Evolutionary conservation across 2,797 vertebrate species (phyloP).

Genomic region (Silurus aristotelis): DNA sequence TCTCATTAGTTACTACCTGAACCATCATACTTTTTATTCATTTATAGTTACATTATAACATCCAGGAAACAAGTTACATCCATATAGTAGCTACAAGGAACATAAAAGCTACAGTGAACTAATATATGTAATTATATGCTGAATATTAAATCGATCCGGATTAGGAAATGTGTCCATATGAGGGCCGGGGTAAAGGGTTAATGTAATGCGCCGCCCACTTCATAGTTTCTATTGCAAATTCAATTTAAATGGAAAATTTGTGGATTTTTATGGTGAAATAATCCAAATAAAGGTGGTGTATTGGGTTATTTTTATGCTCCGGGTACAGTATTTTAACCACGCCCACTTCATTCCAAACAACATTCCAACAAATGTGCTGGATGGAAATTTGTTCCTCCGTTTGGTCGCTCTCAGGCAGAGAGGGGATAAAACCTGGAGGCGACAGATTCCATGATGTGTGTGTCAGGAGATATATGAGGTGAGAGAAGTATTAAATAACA

Average conservation of each 20-base stretch:
- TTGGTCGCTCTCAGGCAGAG: conserved; percentile 44
- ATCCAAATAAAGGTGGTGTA: no score
- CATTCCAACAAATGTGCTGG: conserved; percentile 58
- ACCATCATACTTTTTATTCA: neutral
- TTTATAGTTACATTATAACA: neutral
- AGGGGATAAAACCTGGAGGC: conserved; percentile 53
- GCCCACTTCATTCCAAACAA: conserved; percentile 40
- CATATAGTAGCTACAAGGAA: neutral
- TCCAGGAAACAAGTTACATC: neutral
- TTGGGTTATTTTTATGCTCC: no score
- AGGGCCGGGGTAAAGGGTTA: neutral
- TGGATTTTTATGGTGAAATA: no score
- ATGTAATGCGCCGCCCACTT: conserved; percentile 30
- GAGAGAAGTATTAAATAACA: conserved; percentile 51
- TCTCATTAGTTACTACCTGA: neutral
- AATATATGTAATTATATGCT: no score
- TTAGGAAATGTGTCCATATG: neutral
- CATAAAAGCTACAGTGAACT: no score
- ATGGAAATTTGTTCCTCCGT: conserved; percentile 52
- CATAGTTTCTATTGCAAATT: no score
- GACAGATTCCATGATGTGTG: conserved; percentile 57
- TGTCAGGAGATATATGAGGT: conserved; percentile 58
- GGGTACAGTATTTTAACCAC: neutral
- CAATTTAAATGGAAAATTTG: no score
- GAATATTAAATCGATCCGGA: neutral